phyloP scores from a whole-genome alignment of 2,113 vertebrate genomes.

The Psittacus erithacus region DNA sequence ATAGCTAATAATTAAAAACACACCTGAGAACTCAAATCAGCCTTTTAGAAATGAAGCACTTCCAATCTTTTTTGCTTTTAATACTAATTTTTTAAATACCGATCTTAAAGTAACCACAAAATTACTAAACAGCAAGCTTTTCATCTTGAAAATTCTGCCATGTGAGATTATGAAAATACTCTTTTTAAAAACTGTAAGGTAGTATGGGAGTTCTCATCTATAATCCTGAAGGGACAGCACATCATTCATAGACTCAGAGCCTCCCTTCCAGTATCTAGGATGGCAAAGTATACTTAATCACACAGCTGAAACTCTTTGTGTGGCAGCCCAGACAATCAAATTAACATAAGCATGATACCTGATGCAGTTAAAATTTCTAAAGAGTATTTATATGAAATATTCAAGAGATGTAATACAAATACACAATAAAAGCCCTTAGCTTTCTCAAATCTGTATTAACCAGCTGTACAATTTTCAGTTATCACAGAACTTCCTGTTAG shows the following conservation, averaged over 20 bases:
- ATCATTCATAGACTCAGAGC: background rate
- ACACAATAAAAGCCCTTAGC: background rate
- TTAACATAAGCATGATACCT: background rate
- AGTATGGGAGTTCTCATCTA: background rate
- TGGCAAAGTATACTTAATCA: background rate
- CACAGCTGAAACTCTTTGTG: background rate
- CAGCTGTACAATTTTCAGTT: background rate
- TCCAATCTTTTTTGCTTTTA: background rate
- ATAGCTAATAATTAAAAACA: background rate
- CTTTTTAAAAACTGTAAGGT: background rate
- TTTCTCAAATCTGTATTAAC: background rate
- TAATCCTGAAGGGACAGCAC: background rate
- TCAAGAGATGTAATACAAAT: background rate
- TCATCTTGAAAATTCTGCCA: background rate
- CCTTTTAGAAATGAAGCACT: background rate
- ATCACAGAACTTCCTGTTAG: background rate
- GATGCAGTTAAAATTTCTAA: background rate
- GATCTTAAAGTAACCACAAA: background rate
- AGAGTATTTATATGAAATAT: background rate
- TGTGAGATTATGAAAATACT: background rate
- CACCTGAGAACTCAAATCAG: background rate
- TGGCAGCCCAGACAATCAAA: background rate
- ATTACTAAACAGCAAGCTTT: background rate
- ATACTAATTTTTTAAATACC: background rate
- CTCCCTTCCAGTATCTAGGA: background rate